These are phyloP conservation scores for Epizoanthus ramosus DNA, from an alignment of 92 coral and sea anemone species.

Conservation along the genomic window DNA sequence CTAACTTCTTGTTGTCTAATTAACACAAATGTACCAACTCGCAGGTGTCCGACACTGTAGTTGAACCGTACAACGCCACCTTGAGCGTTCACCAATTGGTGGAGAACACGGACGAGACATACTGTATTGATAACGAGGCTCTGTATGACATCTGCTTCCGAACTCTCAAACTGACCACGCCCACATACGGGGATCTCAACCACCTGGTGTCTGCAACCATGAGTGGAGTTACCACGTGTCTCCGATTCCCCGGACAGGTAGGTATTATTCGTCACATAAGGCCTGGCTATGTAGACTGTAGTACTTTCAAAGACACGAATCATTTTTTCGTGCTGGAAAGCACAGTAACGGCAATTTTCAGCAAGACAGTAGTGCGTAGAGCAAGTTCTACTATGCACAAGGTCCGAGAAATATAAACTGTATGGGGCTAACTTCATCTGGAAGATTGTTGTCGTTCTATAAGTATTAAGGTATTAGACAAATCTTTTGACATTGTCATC, in stretches of 20 bases:
- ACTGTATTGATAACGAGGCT: slow-evolving; percentile 96
- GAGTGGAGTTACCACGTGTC: slow-evolving; percentile 95
- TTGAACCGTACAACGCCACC: slow-evolving; percentile 94
- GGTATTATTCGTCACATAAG: neutral
- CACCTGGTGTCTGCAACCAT: slow-evolving; percentile 90
- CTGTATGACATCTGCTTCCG: slow-evolving; percentile 96
- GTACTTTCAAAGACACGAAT: neutral
- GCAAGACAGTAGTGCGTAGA: too few species aligned
- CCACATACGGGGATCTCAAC: slow-evolving; percentile 94
- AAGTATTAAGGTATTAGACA: too few species aligned
- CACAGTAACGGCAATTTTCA: neutral
- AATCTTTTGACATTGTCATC: too few species aligned
- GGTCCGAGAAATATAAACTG: too few species aligned
- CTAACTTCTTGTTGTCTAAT: neutral
- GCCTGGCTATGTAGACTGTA: neutral
- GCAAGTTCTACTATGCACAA: too few species aligned
- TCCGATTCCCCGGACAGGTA: slow-evolving; percentile 95
- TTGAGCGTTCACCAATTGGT: slow-evolving; percentile 90
- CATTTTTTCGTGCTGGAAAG: neutral
- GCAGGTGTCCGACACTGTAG: slow-evolving; percentile 83
- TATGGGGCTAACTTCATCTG: too few species aligned
- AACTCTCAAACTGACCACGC: slow-evolving; percentile 88
- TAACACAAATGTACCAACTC: neutral
- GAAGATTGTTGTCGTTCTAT: too few species aligned
- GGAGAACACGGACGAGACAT: slow-evolving; percentile 94